Evolutionary conservation across 2,113 vertebrate species (phyloP).

Genomic region (Saimiri boliviensis): DNA sequence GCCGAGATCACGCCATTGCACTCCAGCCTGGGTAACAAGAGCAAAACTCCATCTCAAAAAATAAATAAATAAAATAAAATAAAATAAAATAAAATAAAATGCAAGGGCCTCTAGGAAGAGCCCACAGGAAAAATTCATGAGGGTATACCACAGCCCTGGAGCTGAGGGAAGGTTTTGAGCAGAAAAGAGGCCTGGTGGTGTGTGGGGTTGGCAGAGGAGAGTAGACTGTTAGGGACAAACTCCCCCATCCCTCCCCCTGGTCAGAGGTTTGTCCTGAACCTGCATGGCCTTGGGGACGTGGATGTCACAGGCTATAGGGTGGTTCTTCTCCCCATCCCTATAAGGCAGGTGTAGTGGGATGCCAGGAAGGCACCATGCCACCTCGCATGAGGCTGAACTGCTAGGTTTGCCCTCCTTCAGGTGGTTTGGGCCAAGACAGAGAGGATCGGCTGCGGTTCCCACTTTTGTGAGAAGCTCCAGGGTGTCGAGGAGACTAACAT

Average conservation of each 20-base stretch:
- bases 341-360: neutral
- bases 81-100: no score
- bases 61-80: no score
- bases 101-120: neutral
- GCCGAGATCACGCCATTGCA: no score
- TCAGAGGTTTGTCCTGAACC: neutral
- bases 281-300: neutral
- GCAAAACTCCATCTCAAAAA: no score
- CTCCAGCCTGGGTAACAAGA: no score
- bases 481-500: conserved; percentile 76
- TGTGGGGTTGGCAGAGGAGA: neutral
- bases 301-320: neutral
- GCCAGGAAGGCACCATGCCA: accelerated
- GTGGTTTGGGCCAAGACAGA: conserved; percentile 84
- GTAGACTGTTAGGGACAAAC: neutral
- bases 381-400: neutral
- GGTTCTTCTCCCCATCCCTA: neutral
- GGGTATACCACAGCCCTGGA: neutral
- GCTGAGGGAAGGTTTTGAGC: neutral
- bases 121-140: neutral
- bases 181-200: neutral
- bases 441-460: conserved; percentile 81
- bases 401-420: conserved; percentile 64
- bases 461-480: conserved; percentile 82
- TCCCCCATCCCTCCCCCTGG: no score